These are phyloP conservation scores for Crotalus tigris DNA, from an alignment of 2,113 vertebrate genomes.

Conservation along the genomic window DNA sequence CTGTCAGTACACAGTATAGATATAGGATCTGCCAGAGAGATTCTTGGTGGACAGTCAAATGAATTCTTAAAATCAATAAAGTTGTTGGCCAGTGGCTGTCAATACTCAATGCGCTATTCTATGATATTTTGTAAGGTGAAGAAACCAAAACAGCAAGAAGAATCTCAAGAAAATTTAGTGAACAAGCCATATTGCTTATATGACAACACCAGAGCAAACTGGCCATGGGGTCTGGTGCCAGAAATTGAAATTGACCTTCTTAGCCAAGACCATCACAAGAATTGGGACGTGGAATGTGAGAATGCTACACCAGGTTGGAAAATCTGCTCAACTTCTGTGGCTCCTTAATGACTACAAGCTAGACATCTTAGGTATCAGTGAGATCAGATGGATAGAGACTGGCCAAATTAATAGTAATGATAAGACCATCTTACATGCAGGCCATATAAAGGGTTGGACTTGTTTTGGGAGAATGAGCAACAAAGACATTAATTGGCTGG, in stretches of 20 bases:
- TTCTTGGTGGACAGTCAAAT: not conserved
- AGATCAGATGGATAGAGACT: not conserved
- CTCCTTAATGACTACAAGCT: not conserved
- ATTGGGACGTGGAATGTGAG: not conserved
- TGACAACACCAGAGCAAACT: not conserved
- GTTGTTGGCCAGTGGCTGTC: not conserved
- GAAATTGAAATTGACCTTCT: not conserved
- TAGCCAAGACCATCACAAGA: not conserved
- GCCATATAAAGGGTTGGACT: not conserved
- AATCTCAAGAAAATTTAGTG: not conserved
- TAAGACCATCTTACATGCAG: not conserved
- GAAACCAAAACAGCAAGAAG: not conserved
- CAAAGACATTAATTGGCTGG: not conserved
- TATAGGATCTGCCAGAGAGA: not conserved
- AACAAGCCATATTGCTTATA: not conserved
- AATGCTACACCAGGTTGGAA: not conserved
- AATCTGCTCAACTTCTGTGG: not conserved
- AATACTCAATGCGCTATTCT: not conserved
- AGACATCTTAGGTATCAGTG: not conserved
- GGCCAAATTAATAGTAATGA: not conserved
- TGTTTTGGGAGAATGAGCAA: not conserved
- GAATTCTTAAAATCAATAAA: not conserved
- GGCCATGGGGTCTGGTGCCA: not conserved
- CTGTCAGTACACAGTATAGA: not conserved
- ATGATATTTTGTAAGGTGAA: not conserved